Conservation (phyloP, 2,888 invertebrate species). For the Timema cristinae region DNA sequence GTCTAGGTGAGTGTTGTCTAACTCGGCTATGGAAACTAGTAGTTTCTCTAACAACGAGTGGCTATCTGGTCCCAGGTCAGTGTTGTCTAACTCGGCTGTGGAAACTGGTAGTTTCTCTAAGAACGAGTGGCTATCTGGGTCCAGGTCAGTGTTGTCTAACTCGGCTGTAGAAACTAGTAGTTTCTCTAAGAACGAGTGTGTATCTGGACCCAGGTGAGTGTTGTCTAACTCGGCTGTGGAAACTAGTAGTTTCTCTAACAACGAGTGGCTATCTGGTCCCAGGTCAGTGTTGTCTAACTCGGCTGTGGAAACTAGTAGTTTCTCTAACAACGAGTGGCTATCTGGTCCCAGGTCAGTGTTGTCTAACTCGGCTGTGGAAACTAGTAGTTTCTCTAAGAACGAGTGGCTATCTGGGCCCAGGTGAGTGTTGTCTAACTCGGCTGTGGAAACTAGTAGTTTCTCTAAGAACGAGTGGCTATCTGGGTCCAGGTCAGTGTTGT, state of each 20-base stretch:
- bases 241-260: too few relatives aligned
- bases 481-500: conserved; percentile 70
- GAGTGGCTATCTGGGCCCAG: too few relatives aligned
- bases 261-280: too few relatives aligned
- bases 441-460: not conserved
- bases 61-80: conserved; percentile 91
- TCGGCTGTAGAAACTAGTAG: not conserved
- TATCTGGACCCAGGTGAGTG: conserved; percentile 81
- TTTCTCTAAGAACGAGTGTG: too few relatives aligned
- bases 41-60: too few relatives aligned
- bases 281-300: conserved; percentile 58
- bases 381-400: too few relatives aligned
- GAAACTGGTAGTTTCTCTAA: too few relatives aligned
- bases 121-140: too few relatives aligned
- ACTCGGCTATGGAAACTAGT: not conserved
- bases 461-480: too few relatives aligned
- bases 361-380: not conserved
- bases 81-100: conserved; percentile 29
- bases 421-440: conserved; percentile 52
- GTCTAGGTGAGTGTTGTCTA: conserved; percentile 64
- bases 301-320: not conserved
- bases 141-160: conserved; percentile 62
- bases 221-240: conserved; percentile 1
- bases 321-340: too few relatives aligned
- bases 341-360: conserved; percentile 78